phyloP scores from a whole-genome alignment of 53 echinoderm and acorn worm genomes.

The Arbacia lixula region DNA sequence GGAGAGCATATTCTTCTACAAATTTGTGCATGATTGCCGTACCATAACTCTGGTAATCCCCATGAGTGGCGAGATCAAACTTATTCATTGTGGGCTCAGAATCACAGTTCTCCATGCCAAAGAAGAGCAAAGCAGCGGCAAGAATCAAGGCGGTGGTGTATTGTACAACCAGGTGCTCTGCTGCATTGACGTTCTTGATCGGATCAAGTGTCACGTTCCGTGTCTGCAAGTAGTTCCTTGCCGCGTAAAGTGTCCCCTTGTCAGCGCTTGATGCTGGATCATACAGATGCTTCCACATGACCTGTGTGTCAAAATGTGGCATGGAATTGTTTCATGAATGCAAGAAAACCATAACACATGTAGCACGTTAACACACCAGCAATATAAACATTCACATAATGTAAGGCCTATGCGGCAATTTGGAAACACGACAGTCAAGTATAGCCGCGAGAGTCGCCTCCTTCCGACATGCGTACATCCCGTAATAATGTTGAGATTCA shows the following conservation, averaged over 20 bases:
- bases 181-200: conserved; percentile 72
- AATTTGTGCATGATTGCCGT: conserved; percentile 38
- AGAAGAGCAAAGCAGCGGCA: conserved; percentile 68
- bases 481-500: too few relatives aligned
- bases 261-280: conserved; percentile 60
- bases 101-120: conserved; percentile 42
- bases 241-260: conserved; percentile 59
- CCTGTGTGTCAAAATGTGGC: conserved; percentile 55
- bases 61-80: conserved; percentile 23
- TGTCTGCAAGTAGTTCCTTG: conserved; percentile 58
- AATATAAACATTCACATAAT: too few relatives aligned
- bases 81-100: conserved; percentile 58
- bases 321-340: too few relatives aligned
- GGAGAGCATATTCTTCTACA: conserved; percentile 2
- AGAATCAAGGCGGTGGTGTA: conserved; percentile 62
- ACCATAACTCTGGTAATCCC: conserved; percentile 45
- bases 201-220: conserved; percentile 64
- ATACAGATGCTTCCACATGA: conserved; percentile 66
- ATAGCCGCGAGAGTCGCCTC: too few relatives aligned
- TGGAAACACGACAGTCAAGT: too few relatives aligned
- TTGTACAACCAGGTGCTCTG: conserved; percentile 42
- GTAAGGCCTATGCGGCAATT: too few relatives aligned
- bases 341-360: too few relatives aligned
- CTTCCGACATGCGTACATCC: background rate
- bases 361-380: too few relatives aligned